Conservation (phyloP, 2,797 vertebrate species). For the Fringilla coelebs region DNA sequence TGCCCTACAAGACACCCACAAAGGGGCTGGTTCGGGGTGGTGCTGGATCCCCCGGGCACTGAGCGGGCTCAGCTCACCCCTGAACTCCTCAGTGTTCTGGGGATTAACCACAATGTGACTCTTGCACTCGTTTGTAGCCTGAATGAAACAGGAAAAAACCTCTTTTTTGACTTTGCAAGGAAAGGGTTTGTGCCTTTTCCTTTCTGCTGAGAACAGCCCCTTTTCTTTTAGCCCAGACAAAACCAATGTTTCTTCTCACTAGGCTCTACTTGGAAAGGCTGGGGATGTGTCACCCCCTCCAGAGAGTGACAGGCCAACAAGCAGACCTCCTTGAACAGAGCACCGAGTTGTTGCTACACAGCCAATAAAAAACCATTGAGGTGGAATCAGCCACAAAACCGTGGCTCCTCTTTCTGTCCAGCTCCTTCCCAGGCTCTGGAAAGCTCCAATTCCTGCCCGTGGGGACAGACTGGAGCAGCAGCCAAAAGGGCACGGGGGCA, state of each 20-base stretch:
- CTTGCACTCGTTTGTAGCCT: constrained; percentile 7
- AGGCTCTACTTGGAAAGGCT: constrained; percentile 25
- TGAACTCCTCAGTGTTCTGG: constrained; percentile 3
- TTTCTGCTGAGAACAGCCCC: neutral
- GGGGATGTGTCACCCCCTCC: constrained; percentile 39
- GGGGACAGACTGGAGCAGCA: neutral
- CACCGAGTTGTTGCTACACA: constrained; percentile 26
- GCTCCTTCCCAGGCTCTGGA: constrained; percentile 36
- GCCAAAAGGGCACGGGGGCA: neutral
- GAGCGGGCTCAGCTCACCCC: constrained; percentile 1
- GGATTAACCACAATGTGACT: constrained; percentile 49
- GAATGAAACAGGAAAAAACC: constrained; percentile 48
- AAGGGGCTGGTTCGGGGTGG: neutral
- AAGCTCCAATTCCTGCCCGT: neutral
- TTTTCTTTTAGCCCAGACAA: constrained; percentile 29
- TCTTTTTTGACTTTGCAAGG: constrained; percentile 29
- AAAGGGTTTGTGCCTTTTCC: constrained; percentile 2
- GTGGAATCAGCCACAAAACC: constrained; percentile 37
- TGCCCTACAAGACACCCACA: neutral
- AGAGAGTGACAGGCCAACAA: constrained; percentile 49
- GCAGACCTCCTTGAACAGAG: constrained; percentile 33
- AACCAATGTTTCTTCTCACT: constrained; percentile 23
- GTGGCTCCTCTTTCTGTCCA: constrained; percentile 16
- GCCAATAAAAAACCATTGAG: constrained; percentile 60
- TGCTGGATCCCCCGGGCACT: neutral